Base-by-base conservation (phyloP, 2,888 invertebrate species). In the Stegophylla sp. region DNA sequence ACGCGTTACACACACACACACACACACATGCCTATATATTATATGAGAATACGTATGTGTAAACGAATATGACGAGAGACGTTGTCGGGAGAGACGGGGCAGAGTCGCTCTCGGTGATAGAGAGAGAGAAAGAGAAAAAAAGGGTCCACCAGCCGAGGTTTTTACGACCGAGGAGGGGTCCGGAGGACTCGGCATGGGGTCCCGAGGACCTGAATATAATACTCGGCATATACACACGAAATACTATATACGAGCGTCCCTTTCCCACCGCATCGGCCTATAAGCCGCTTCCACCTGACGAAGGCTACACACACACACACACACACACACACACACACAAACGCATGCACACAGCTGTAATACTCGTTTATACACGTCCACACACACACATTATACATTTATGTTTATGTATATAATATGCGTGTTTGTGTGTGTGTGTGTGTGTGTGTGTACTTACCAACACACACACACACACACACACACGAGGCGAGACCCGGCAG, bases 121-220 rank as follows among this genome's bases (percentile, higher is more conserved):
- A 34, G 34, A 34, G 34, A 34, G 34, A 34, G 34, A 34, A 7
- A 34, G 34, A 13, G 41, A 10, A 45, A 75, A 67, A 67, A 79
- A 79, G 69, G 79, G 71, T 59, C 69, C 48, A 34, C 23, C 20
- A 45, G 66, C 53, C 23, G 53, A 51, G 56, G 69, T 45, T 79
- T 79, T 79, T 71, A 71, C 69, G 71, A 79, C 61, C 71, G 59
- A 34, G 48, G 69, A 71, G 69, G 79, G 79, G 79, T 71, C 34
- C 77, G 34, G n/a, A n/a, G n/a, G n/a, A 43, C 69, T 69, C 79
- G 79, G 69, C 79, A 71, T 79, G 79, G 61, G 79, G 79, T 79
- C 79, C 79, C 23, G 61, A 48, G 71, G 69, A 79, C 79, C 61
- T 48, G 77, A 69, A 71, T 23, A 59, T 23, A n/a, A 66, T 45